A percentile compares a stretch with the other conserved stretches of the same genome.
Evolutionary conservation across 2,113 vertebrate species (phyloP).

Genomic region (Trichomycterus rosablanca): DNA sequence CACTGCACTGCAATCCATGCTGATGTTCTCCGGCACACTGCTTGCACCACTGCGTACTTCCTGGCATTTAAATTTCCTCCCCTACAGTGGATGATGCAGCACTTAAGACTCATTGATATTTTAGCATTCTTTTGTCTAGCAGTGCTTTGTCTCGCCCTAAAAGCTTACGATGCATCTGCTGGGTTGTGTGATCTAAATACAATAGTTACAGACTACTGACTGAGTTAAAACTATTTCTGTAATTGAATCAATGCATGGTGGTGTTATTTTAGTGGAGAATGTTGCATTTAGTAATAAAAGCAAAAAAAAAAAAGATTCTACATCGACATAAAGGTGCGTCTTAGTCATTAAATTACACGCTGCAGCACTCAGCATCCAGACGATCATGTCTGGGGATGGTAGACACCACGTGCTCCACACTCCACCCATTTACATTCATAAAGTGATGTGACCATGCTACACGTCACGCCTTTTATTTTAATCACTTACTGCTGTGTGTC

Average conservation of each 20-base stretch:
- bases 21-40: constrained; percentile 32
- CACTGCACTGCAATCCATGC: constrained; percentile 37
- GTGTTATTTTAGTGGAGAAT: neutral
- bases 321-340: constrained; percentile 12
- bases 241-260: neutral
- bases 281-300: neutral
- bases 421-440: neutral
- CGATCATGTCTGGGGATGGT: constrained; percentile 2
- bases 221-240: neutral
- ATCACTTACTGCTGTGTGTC: neutral
- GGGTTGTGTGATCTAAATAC: no score
- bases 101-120: no score
- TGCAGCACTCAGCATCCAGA: constrained; percentile 21
- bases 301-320: constrained; percentile 13
- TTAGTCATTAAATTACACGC: constrained; percentile 5
- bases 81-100: no score
- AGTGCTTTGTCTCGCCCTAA: no score
- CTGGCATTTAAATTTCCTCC: no score
- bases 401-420: constrained; percentile 15
- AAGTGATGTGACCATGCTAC: neutral
- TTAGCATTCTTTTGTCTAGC: no score
- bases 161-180: no score
- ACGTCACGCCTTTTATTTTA: neutral
- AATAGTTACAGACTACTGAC: no score
- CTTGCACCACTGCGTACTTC: no score